Evolutionary conservation across 1,140 invertebrate genomes (phyloP), one percentile per base, ranked within the genome.

Genomic region (Aphidius gifuensis): DNA sequence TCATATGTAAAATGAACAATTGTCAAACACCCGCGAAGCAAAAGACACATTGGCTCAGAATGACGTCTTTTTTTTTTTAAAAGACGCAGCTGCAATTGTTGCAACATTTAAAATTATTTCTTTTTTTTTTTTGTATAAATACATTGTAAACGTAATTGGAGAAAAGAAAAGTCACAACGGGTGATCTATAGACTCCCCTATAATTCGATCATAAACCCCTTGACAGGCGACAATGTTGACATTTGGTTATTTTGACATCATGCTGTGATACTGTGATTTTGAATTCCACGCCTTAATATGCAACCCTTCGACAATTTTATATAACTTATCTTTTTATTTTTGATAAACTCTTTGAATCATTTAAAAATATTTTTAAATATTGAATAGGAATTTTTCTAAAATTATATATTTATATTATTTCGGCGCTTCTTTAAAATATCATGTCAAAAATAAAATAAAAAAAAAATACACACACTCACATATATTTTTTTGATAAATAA

Each of bases 231-330:
- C 60, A 60, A 63, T 67, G 66, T 67, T 67, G 66, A 67, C 66
- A 67, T 67, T 67, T 67, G 66, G 66, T 67, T 67, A 67, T 67
- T 67, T 67, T 67, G 66, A 67, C 66, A 67, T 67, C 66, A 67
- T 49, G 66, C 66, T 67, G 66, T 23, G 66, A 62, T 21, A 43
- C 44, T 61, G 45, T 58, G 60, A 47, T 58, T 39, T 48, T 45
- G 40, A 11, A 57, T 38, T 60, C 47, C 45, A 55, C 53, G 53
- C 53, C 53, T 55, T 55, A 38, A 39, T 55, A 42, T 32, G 23
- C 23, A 55, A 55, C 53, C 53, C 53, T 55, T 55, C 40, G 39
- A 6, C 1, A 39, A 11, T 6, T 11, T 21, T 53, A 7, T 43
- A 11, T 55, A 32, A 38, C 39, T 16, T 16, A 0, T 16, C 16